phyloP scores from a whole-genome alignment of 2,797 vertebrate genomes.

The Falco berigora region DNA sequence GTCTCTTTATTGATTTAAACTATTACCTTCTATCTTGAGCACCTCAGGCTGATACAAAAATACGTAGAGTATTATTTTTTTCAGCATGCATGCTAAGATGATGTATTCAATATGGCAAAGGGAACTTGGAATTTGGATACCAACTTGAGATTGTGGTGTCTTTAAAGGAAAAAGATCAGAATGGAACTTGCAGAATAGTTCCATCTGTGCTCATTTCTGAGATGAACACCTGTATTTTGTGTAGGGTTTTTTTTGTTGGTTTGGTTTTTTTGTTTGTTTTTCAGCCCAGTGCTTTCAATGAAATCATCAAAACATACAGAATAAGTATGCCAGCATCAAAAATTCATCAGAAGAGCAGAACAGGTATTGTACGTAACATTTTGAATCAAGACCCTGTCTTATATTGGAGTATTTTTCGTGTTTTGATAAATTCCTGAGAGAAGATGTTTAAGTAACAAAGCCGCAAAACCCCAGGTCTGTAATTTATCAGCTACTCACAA shows the following conservation, averaged over 20 bases:
- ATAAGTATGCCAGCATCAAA: background rate
- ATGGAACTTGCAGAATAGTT: background rate
- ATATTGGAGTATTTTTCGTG: accelerated
- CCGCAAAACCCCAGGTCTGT: accelerated
- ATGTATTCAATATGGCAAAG: background rate
- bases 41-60: background rate
- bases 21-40: accelerated
- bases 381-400: background rate
- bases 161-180: background rate
- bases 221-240: background rate
- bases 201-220: accelerated
- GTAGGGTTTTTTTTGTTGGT: background rate
- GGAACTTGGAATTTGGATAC: background rate
- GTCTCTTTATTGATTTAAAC: accelerated
- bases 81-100: accelerated
- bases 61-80: accelerated
- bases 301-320: background rate
- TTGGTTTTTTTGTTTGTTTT: background rate
- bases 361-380: background rate
- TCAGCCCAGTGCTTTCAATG: background rate
- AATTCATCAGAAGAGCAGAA: background rate
- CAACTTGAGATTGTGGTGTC: background rate
- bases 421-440: background rate
- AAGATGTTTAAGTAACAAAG: accelerated
- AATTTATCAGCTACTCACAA: background rate